Base-by-base conservation (phyloP, 2,888 invertebrate species). In the Ormyrus pomaceus region DNA sequence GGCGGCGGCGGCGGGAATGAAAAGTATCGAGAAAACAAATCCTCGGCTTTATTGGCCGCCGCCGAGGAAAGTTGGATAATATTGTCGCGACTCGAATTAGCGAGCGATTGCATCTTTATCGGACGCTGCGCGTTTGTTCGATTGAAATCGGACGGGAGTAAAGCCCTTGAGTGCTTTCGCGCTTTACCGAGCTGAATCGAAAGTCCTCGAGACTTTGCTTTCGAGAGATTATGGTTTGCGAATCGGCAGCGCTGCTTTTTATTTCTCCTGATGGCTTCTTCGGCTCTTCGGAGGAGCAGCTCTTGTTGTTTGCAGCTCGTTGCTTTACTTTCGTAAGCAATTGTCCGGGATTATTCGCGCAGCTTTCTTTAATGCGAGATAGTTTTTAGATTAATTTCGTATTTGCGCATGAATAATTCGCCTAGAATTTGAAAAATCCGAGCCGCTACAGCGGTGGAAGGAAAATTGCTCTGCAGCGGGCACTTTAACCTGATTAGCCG, bases 121-220 rank as follows among this genome's bases (percentile, higher is more conserved):
- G 34, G 34, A 5, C 8, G 61, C 1, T 6, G 51, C 51, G 59
- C 51, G 48, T 58, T 50, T 8, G 70, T 48, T 70, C 19, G 69
- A 69, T 69, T 59, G 46, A 70, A n/a, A 13, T 34, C n/a, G n/a
- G n/a, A 34, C 34, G 34, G 34, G 46, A 11, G 19, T 55, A 73
- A 34, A 64, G 64, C 62, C 55, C 64, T 64, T 64, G 72, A 73
- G 64, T 71, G 61, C 71, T 71, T 69, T 71, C 51, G 34, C 13
- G 9, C 6, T 34, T 48, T 56, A 55, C 56, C 7, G 34, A 46
- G 53, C 34, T 62, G n/a, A 64, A 55, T 64, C 19, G 19, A 73
- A 73, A 73, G 59, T 58, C 50, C 53, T 13, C 45, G 34, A 72
- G 61, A 72, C 61, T 72, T 72, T 53, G 45, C 62, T 62, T 13